A percentile compares a stretch with the other conserved stretches of the same genome.
These are phyloP conservation scores for Malurus melanocephalus DNA, from an alignment of 2,113 vertebrate genomes.

Conservation along the genomic window DNA sequence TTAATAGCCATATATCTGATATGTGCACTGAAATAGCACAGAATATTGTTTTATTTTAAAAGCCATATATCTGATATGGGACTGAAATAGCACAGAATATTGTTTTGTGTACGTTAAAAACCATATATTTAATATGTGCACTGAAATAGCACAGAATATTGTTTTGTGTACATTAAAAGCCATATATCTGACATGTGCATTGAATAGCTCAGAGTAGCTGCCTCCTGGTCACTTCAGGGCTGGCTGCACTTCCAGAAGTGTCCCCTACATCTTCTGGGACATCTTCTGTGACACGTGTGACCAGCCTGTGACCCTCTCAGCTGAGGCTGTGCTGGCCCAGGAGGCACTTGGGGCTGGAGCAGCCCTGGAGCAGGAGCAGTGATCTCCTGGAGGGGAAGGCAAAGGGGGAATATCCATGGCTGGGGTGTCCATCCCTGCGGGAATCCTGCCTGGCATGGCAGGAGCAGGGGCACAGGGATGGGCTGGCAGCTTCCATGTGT, in stretches of 20 bases:
- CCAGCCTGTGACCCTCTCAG: not conserved
- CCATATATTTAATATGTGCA: fast-evolving
- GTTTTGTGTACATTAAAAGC: not conserved
- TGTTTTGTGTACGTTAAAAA: not conserved
- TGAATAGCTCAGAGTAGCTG: not conserved
- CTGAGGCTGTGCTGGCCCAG: not conserved
- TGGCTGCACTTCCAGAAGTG: not conserved
- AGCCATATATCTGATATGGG: fast-evolving
- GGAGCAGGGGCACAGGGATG: fast-evolving
- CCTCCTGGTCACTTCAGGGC: not conserved
- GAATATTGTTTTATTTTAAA: not conserved
- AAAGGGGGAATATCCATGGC: fast-evolving
- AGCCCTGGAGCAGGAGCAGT: not conserved
- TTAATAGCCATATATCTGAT: not conserved
- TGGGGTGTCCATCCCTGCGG: not conserved
- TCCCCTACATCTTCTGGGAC: not conserved
- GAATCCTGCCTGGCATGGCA: not conserved
- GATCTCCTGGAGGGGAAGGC: fast-evolving
- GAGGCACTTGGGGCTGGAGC: not conserved
- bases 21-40: fast-evolving
- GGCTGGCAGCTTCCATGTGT: fast-evolving
- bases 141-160: not conserved
- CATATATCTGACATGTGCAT: too few relatives aligned
- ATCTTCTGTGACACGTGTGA: not conserved
- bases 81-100: not conserved